Base-by-base conservation (phyloP, 2,888 invertebrate genomes). In the Stenolophus ochropezus region DNA sequence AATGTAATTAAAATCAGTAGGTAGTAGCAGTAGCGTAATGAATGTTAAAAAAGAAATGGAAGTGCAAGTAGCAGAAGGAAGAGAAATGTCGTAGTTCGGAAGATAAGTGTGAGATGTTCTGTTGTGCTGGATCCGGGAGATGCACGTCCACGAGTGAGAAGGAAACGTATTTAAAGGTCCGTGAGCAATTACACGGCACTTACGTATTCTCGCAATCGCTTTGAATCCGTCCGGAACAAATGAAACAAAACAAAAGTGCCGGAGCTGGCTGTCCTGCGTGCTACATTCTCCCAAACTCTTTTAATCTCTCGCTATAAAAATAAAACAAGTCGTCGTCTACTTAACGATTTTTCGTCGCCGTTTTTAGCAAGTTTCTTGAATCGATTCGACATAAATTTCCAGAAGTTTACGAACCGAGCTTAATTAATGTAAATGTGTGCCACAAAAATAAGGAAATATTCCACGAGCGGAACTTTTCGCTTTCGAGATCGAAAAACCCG, bases 361-460 rank as follows among this genome's bases (percentile, higher is more conserved):
- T 49, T 73, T 65, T 73, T 49, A 61, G 61, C 61, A 61, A 77
- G 61, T 77, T 77, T 77, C 77, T 77, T 27, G 58, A 56, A 77
- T 77, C 77, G 77, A 77, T 77, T 77, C 33, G 77, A 77, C 77
- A 77, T 77, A 77, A 77, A 77, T 77, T 77, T 61, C 20, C 56
- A 73, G 73, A 73, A 73, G 73, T 73, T 73, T 73, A 73, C 73
- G 73, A 73, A 73, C 47, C 49, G 49, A 73, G 47, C 71, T 79
- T 79, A 79, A 79, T 79, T 79, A 69, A 79, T 79, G 79, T 79
- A 79, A 79, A 79, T 79, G 79, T 65, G 69, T 53, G 69, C 69
- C 79, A 53, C 65, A 79, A 69, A 69, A 79, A 79, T 69, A 77
- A 53, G 77, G 77, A 79, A 78, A 79, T 79, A 79, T 71, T 79